Evolutionary conservation across 1,140 invertebrate species (phyloP), one percentile per base, ranked within the genome.

Genomic region (Pteromalus puparum): DNA sequence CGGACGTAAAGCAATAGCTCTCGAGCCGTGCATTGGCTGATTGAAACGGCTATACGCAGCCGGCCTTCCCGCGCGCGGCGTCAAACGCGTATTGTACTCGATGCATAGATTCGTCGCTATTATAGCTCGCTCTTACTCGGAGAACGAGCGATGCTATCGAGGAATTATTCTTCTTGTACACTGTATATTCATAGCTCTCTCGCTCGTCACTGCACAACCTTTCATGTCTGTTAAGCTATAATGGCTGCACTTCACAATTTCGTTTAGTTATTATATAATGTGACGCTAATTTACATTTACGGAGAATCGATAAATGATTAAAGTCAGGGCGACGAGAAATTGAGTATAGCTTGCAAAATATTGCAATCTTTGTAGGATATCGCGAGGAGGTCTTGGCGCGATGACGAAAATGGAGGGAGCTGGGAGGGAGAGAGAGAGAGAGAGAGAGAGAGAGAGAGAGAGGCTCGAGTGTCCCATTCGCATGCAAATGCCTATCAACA

Each of bases 401-500:
- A 15, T 78, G 75, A 78, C 65, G 28, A 78, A 61, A 83, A 72
- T 53, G 15, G 76, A 65, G 21, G 53, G 70, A 83, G 65, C 30
- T 34, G 42, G 5, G 24, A 48, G 53, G n/a, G 21, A 61, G 53
- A 61, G 53, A 61, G 53, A 9, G 53, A n/a, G 53, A 61, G 53
- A 38, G 65, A 48, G 53, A 61, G 21, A 61, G 53, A 61, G 53
- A 61, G 53, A 9, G 53, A n/a, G 53, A 61, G 53, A 38, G 65
- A 2, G 83, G 78, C 87, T 83, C 87, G 87, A 85, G 84, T 77
- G 80, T 73, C 72, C 87, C 81, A 90, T 90, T 90, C 90, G 88
- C 85, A 89, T 90, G 90, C 89, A 89, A 90, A 90, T 90, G 68
- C 87, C 87, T 88, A 89, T 90, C 90, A 90, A 90, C 89, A 89